Evolutionary conservation across 2,888 invertebrate species (phyloP).

Genomic region (Mechanitis messenoides): DNA sequence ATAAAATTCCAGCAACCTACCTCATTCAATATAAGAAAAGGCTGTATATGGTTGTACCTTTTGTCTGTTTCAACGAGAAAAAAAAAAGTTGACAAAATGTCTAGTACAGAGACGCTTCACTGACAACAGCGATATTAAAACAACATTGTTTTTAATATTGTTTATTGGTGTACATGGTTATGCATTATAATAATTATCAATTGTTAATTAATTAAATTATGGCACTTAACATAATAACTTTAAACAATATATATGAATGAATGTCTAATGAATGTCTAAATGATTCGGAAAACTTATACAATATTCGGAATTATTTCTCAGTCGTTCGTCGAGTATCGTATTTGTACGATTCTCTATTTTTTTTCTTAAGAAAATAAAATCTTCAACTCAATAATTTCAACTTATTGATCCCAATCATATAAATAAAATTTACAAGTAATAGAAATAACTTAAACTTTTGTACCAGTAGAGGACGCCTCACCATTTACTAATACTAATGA

Average conservation of each 20-base stretch:
- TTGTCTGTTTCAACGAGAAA: too few species aligned
- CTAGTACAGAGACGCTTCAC: too few species aligned
- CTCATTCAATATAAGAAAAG: too few species aligned
- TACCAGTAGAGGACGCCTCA: conserved; percentile 70
- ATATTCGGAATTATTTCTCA: conserved; percentile 73
- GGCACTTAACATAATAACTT: conserved; percentile 73
- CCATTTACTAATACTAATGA: conserved; percentile 48
- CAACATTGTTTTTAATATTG: conserved; percentile 57
- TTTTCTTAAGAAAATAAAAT: conserved; percentile 66
- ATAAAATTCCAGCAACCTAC: too few species aligned
- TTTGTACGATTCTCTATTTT: conserved; percentile 56
- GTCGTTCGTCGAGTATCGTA: conserved; percentile 72
- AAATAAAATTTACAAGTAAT: conserved; percentile 46
- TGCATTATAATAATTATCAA: conserved; percentile 73
- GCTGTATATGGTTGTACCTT: too few species aligned
- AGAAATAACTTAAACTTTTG: conserved; percentile 68
- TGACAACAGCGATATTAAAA: conserved; percentile 39
- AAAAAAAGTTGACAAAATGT: too few species aligned
- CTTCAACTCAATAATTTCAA: conserved; percentile 62
- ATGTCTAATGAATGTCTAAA: conserved; percentile 53
- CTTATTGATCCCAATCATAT: conserved; percentile 69
- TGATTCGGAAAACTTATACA: conserved; percentile 53
- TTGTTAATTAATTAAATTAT: conserved; percentile 76
- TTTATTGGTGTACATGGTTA: conserved; percentile 77
- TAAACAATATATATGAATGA: conserved; percentile 63